These are phyloP conservation scores for Nematostella vectensis DNA, from an alignment of 92 coral and sea anemone genomes.

Conservation along the genomic window DNA sequence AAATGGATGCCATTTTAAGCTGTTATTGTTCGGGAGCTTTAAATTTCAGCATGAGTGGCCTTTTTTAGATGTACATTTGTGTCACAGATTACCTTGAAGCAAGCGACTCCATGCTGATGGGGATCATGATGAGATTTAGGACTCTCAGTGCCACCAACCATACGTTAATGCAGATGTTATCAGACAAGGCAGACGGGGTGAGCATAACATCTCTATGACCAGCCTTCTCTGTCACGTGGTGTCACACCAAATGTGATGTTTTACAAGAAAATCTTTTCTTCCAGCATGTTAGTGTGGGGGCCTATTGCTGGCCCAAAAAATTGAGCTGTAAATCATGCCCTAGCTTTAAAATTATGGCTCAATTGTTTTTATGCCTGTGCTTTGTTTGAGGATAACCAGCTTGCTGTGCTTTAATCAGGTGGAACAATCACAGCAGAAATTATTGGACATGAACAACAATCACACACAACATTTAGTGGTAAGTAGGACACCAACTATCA, in stretches of 20 bases:
- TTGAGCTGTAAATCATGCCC: not conserved
- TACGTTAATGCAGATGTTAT: constrained; percentile 59
- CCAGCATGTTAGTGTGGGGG: too few relatives aligned
- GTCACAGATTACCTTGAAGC: constrained; percentile 77
- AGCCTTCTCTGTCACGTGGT: too few relatives aligned
- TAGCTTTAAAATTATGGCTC: not conserved
- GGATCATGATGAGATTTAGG: constrained; percentile 89
- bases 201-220: not conserved
- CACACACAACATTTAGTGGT: constrained; percentile 81
- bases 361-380: not conserved
- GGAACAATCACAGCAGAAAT: constrained; percentile 59
- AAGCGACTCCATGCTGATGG: constrained; percentile 89
- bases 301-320: not conserved
- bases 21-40: too few relatives aligned
- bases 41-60: not conserved
- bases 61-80: not conserved
- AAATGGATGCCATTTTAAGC: too few relatives aligned
- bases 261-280: too few relatives aligned
- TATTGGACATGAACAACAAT: constrained; percentile 64
- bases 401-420: too few relatives aligned
- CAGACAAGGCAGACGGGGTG: constrained; percentile 89
- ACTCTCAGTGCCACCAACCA: constrained; percentile 86
- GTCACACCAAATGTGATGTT: too few relatives aligned
- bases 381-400: too few relatives aligned
- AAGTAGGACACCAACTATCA: constrained; percentile 7